phyloP scores from a whole-genome alignment of 1,140 invertebrate genomes.

The Myzus persicae region DNA sequence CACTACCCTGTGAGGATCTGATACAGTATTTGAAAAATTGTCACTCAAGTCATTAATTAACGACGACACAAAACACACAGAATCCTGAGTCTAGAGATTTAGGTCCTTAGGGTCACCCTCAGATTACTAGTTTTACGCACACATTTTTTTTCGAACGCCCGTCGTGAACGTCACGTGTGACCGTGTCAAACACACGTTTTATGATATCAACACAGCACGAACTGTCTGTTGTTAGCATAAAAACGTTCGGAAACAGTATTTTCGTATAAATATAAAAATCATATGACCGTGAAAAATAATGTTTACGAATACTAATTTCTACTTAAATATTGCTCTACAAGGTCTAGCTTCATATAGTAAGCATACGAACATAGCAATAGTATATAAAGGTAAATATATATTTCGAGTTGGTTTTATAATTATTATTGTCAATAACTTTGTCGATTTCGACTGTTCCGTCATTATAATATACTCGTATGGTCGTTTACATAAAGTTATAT shows the following conservation, averaged over 20 bases:
- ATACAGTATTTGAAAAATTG: background rate
- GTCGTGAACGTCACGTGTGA: conserved; percentile 48
- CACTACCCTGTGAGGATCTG: background rate
- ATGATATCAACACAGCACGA: conserved; percentile 6
- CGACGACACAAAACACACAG: background rate
- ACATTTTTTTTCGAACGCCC: conserved; percentile 34
- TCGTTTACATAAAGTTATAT: background rate
- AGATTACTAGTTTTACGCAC: conserved; percentile 43
- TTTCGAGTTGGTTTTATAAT: background rate
- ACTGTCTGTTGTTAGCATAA: background rate
- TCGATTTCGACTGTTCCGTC: background rate
- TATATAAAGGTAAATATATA: background rate
- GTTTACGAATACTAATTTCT: background rate
- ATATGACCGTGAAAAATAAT: conserved; percentile 36
- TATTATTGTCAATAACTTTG: background rate
- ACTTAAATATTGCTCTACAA: background rate
- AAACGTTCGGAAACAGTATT: conserved; percentile 11
- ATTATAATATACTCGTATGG: background rate
- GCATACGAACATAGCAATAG: background rate
- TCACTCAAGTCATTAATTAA: conserved; percentile 22
- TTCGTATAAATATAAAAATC: background rate
- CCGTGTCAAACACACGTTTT: conserved; percentile 44
- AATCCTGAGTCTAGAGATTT: background rate
- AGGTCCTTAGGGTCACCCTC: conserved; percentile 21
- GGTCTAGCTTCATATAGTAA: background rate